Evolutionary conservation across 2,113 vertebrate species (phyloP).

Genomic region (Epinephelus fuscoguttatus): DNA sequence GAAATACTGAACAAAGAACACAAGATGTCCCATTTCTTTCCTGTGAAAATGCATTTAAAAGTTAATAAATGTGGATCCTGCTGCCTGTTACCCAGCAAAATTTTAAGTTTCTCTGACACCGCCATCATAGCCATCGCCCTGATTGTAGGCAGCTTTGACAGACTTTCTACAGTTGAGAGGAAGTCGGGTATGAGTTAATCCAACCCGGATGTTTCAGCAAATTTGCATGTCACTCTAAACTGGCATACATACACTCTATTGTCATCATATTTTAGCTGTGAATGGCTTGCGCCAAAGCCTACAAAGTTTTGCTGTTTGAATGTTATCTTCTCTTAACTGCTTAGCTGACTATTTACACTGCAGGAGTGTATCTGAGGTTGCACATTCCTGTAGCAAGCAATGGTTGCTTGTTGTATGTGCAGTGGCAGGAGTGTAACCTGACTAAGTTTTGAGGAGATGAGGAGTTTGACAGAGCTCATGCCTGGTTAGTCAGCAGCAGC

Average conservation of each 20-base stretch:
- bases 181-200: conserved; percentile 57
- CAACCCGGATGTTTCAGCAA: conserved; percentile 67
- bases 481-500: background rate
- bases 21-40: background rate
- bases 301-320: background rate
- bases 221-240: conserved; percentile 53
- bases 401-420: conserved; percentile 36
- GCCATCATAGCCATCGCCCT: background rate
- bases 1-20: background rate
- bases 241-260: background rate
- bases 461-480: background rate
- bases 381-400: conserved; percentile 59
- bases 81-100: background rate
- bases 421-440: conserved; percentile 9
- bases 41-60: background rate
- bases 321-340: conserved; percentile 9
- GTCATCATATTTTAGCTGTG: background rate
- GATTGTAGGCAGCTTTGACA: background rate
- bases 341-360: conserved; percentile 27
- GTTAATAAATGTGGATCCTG: background rate
- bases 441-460: conserved; percentile 12
- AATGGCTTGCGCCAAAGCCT: background rate
- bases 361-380: conserved; percentile 41
- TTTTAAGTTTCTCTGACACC: background rate
- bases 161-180: conserved; percentile 32